Base-by-base conservation (phyloP, 2,113 vertebrate genomes). In the Marmota flaviventris region DNA sequence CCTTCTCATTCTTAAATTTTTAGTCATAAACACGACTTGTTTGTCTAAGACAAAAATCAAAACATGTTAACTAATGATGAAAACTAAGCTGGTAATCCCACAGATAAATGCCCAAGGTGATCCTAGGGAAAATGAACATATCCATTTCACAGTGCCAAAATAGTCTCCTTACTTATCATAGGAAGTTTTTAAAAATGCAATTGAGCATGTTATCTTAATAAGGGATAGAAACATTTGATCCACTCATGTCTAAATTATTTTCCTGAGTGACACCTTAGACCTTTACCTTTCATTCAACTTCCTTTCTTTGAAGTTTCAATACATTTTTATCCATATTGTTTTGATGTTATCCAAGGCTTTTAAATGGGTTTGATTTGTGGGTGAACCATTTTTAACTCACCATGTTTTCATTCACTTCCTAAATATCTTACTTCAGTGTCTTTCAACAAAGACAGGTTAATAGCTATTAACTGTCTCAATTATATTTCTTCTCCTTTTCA, bases 401-500 rank as follows among this genome's bases (percentile, higher is more conserved):
- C 78, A 25, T 32, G 0, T 0, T 85, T 4, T 78, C 90, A 58
- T n/a, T 92, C 18, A 42, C 34, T 69, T 97, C 81, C 95, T 92
- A 63, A 95, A 92, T 92, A 65, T 6, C 84, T 84, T 56, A 45
- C 45, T 86, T 86, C 11, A 61, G 29, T 77, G 45, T 93, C n/a
- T 84, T 97, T 97, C 82, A 97, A 27, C 17, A 96, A 98, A 81
- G 93, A 76, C 24, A 90, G 17, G 85, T 97, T 97, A 96, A 67
- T 94, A 94, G 86, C 61, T 89, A 69, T 91, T 94, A 82, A 96
- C 27, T 63, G 89, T 92, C 81, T 98, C 96, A 97, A 95, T 97
- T 97, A 72, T 94, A 89, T 96, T 97, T 95, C 81, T 97, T 92
- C 91, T 92, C 95, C 79, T 89, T 61, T 98, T 39, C 5, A 76